Conservation (phyloP, 2,113 vertebrate species). For the Micronycteris hirsuta region DNA sequence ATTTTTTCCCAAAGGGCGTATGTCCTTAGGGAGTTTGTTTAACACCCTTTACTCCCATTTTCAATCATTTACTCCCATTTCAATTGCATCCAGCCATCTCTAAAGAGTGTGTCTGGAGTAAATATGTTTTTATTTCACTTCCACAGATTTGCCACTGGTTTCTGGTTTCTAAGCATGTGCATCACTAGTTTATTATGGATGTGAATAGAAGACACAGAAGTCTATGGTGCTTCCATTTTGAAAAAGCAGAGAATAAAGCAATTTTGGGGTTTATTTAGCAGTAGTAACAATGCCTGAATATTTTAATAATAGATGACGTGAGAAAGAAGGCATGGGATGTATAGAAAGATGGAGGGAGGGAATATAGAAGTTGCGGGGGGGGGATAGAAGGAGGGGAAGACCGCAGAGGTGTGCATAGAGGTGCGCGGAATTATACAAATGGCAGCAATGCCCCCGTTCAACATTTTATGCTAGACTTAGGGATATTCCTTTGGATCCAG, state of each 20-base stretch:
- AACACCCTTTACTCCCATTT: background rate
- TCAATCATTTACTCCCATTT: background rate
- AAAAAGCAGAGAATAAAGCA: background rate
- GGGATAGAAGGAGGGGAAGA: background rate
- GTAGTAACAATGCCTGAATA: background rate
- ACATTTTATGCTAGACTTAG: background rate
- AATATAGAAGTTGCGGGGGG: background rate
- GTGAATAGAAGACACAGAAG: background rate
- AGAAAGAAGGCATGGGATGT: background rate
- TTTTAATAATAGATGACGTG: background rate
- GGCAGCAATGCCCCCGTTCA: background rate
- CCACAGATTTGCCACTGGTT: background rate
- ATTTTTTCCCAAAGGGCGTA: background rate
- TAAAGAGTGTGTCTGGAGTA: background rate
- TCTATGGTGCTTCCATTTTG: background rate
- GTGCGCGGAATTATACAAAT: background rate
- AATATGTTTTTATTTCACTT: background rate
- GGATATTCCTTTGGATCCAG: background rate
- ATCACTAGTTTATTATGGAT: background rate
- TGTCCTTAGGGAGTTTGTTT: background rate
- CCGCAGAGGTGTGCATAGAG: background rate
- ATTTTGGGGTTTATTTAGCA: background rate
- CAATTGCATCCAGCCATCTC: background rate
- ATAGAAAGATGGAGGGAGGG: background rate
- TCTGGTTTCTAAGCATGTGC: background rate